Conservation (phyloP, 2,113 vertebrate genomes). For the Okapia johnstoni region DNA sequence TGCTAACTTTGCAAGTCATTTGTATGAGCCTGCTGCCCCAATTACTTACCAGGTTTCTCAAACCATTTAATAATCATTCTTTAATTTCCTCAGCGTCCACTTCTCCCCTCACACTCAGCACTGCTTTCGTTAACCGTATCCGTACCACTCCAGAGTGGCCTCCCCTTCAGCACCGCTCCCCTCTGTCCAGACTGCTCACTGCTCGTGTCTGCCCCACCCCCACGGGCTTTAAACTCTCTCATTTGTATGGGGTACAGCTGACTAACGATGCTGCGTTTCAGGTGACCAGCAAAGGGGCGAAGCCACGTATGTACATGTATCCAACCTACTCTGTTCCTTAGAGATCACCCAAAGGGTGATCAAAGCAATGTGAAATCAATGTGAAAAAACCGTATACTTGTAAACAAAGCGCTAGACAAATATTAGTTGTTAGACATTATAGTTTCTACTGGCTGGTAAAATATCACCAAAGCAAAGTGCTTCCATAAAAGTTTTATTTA, state of each 20-base stretch:
- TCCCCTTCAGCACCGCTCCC: neutral
- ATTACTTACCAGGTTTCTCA: neutral
- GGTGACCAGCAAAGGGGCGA: neutral
- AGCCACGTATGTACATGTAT: accelerated
- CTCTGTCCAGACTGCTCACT: neutral
- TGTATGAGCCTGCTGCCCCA: neutral
- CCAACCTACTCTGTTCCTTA: neutral
- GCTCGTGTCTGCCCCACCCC: neutral
- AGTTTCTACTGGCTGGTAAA: slow-evolving; percentile 54
- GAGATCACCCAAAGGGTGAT: neutral
- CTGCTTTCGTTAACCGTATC: neutral
- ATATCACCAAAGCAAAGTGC: slow-evolving; percentile 62
- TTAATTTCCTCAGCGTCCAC: neutral
- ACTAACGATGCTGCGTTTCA: accelerated
- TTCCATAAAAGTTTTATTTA: slow-evolving; percentile 77
- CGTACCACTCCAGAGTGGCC: neutral
- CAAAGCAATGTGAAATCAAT: no score
- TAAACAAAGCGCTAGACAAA: neutral
- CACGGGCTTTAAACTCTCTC: neutral
- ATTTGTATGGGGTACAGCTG: neutral
- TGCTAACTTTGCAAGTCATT: neutral
- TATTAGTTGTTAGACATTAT: neutral
- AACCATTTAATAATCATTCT: neutral
- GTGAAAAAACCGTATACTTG: neutral
- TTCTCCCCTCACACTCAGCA: neutral